These are phyloP conservation scores for Crioceris asparagi DNA, from an alignment of 2,888 invertebrate genomes.

Conservation along the genomic window DNA sequence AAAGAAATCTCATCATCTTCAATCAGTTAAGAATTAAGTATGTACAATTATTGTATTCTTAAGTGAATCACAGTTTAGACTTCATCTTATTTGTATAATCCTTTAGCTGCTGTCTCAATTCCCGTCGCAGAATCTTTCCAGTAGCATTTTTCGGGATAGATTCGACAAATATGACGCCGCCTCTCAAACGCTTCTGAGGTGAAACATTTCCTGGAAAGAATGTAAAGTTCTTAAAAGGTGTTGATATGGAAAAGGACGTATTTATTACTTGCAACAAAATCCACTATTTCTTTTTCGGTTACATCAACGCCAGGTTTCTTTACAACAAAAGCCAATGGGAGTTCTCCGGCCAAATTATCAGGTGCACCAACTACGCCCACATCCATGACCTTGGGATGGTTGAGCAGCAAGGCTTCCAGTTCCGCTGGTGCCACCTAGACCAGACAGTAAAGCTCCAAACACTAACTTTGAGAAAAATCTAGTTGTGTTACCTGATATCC, in stretches of 20 bases:
- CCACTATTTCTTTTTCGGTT: conserved; percentile 33
- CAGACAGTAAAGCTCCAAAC: not conserved
- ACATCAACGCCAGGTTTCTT: conserved; percentile 42
- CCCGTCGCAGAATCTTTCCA: conserved; percentile 43
- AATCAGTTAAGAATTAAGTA: too few relatives aligned
- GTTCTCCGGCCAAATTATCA: conserved; percentile 60
- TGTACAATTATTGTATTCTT: too few relatives aligned
- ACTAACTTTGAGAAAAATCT: conserved; percentile 1
- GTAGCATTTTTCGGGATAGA: conserved; percentile 42
- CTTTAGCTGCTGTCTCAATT: conserved; percentile 25
- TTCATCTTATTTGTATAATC: conserved; percentile 18
- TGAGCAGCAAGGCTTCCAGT: conserved; percentile 65
- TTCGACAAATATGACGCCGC: conserved; percentile 45
- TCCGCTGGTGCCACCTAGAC: conserved; percentile 64
- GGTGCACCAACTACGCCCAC: conserved; percentile 72
- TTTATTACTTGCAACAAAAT: conserved; percentile 42
- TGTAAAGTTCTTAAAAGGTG: too few relatives aligned
- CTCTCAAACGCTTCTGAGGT: conserved; percentile 61
- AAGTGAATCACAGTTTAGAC: conserved; percentile 29
- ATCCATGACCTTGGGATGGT: conserved; percentile 60
- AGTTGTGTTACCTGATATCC: conserved; percentile 57
- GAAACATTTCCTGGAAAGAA: conserved; percentile 44
- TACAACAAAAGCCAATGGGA: conserved; percentile 68
- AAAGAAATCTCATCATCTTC: too few relatives aligned
- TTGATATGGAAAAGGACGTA: too few relatives aligned